A percentile compares a stretch with the other conserved stretches of the same genome.
These are phyloP conservation scores for Scaptomyza parva DNA, from an alignment of 2,888 invertebrate genomes.

Conservation along the genomic window DNA sequence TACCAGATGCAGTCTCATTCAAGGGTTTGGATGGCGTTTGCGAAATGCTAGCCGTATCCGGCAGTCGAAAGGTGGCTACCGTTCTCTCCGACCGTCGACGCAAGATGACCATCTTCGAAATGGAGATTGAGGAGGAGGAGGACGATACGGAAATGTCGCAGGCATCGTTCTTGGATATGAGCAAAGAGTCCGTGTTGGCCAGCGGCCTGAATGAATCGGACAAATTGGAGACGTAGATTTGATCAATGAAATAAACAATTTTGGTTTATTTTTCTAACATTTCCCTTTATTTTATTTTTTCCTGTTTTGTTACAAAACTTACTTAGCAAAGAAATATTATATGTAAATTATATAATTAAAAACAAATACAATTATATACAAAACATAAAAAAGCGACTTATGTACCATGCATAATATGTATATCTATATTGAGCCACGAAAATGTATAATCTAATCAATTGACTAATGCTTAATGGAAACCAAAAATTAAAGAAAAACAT, in stretches of 20 bases:
- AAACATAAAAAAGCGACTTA: constrained; percentile 50
- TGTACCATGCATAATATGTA: constrained; percentile 2
- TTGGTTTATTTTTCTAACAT: background rate
- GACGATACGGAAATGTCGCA: constrained; percentile 89
- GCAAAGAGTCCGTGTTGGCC: constrained; percentile 81
- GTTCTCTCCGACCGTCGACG: constrained; percentile 92
- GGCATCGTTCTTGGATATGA: constrained; percentile 82
- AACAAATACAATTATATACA: constrained; percentile 61
- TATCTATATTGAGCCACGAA: constrained; percentile 35
- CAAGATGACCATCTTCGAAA: constrained; percentile 94
- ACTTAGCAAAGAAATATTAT: constrained; percentile 53
- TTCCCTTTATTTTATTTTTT: constrained; percentile 1
- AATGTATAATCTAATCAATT: constrained; percentile 15
- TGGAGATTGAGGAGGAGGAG: constrained; percentile 96
- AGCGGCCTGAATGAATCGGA: constrained; percentile 33
- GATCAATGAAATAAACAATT: background rate
- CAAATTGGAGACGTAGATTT: constrained; percentile 27
- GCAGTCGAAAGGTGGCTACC: constrained; percentile 91
- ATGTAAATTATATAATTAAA: constrained; percentile 38
- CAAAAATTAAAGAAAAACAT: constrained; percentile 1
- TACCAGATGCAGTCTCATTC: constrained; percentile 86
- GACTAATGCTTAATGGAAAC: too few species aligned
- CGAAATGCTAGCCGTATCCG: constrained; percentile 92
- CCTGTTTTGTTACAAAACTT: constrained; percentile 24
- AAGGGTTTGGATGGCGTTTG: constrained; percentile 89